These are phyloP conservation scores for Thomomys bottae DNA, from an alignment of 2,113 vertebrate species.

Conservation along the genomic window DNA sequence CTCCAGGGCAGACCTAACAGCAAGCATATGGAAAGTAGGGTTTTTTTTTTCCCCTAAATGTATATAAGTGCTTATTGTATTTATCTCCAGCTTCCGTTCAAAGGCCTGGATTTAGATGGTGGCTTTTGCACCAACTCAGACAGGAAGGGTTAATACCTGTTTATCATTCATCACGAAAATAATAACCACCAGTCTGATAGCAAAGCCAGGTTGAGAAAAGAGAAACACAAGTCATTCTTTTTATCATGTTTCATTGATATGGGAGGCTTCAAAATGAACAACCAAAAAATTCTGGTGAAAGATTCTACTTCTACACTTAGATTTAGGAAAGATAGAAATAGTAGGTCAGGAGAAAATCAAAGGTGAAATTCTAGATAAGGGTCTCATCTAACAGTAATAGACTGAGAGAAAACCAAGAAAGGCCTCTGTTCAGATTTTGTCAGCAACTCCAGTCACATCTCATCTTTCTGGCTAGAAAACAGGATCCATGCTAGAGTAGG, in stretches of 20 bases:
- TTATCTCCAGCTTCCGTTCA: background rate
- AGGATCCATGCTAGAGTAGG: too few species aligned
- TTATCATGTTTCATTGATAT: background rate
- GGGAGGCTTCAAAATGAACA: background rate
- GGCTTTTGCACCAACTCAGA: background rate
- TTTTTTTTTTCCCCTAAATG: conserved; percentile 18
- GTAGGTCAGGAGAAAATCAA: too few species aligned
- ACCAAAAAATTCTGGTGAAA: background rate
- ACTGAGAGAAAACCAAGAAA: too few species aligned
- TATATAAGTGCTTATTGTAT: background rate
- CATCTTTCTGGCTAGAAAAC: background rate
- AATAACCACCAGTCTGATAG: background rate
- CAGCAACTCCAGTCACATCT: background rate
- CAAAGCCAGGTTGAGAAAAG: background rate
- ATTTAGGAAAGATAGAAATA: background rate
- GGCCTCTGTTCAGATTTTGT: background rate
- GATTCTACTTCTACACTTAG: background rate
- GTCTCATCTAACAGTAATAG: background rate
- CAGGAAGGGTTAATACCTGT: too few species aligned
- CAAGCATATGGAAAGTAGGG: background rate
- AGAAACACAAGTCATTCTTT: background rate
- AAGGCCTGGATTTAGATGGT: background rate
- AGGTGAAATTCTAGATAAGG: too few species aligned
- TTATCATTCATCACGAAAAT: too few species aligned
- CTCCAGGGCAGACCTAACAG: too few species aligned